A percentile compares a stretch with the other conserved stretches of the same genome.
Evolutionary conservation across 2,113 vertebrate genomes (phyloP).

Genomic region (Genyomyrus donnyi): DNA sequence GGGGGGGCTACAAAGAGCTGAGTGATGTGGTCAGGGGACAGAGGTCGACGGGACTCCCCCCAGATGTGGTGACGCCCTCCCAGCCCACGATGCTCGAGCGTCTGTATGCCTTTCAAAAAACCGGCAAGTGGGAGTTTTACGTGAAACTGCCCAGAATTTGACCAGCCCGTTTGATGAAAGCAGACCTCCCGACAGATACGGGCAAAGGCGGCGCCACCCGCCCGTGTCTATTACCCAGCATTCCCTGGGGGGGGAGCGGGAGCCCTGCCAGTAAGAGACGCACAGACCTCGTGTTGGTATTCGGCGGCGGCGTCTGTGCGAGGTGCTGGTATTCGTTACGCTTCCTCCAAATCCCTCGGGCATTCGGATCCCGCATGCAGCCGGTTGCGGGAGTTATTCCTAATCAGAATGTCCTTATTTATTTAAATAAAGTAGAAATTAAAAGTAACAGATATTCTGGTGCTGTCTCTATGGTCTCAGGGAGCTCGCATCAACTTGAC

Average conservation of each 20-base stretch:
- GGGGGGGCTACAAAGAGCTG: constrained; percentile 23
- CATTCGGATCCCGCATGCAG: background rate
- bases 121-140: background rate
- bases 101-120: background rate
- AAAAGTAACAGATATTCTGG: background rate
- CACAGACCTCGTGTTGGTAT: background rate
- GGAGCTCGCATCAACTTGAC: background rate
- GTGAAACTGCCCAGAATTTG: background rate
- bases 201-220: background rate
- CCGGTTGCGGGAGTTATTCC: background rate
- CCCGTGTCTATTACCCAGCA: background rate
- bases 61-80: background rate
- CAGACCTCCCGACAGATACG: background rate
- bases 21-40: constrained; percentile 19
- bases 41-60: background rate
- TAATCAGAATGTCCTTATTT: background rate
- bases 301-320: background rate
- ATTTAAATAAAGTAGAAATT: constrained; percentile 1
- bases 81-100: background rate
- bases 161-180: background rate
- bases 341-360: background rate
- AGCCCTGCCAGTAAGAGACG: background rate
- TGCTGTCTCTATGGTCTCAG: background rate
- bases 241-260: background rate
- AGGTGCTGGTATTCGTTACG: background rate